Conservation (phyloP, 2,113 vertebrate genomes). For the Argyrosomus japonicus region DNA sequence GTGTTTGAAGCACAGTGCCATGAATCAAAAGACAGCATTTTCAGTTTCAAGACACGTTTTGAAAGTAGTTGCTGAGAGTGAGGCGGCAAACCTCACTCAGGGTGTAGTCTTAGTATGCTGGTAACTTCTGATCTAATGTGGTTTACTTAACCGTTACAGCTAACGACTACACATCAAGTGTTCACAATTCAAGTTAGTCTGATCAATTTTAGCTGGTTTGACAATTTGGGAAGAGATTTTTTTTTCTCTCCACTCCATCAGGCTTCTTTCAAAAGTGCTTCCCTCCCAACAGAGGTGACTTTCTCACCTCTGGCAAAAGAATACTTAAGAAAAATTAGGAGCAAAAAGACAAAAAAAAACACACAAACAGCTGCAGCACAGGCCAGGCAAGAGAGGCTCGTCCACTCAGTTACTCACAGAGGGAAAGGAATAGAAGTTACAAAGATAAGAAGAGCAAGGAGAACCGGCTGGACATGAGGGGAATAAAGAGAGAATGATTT, state of each 20-base stretch:
- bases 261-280: conserved; percentile 71
- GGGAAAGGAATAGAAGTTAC: conserved; percentile 93
- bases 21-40: conserved; percentile 9
- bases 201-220: neutral
- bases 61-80: conserved; percentile 74
- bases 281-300: conserved; percentile 4
- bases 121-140: conserved; percentile 1
- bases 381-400: conserved; percentile 83
- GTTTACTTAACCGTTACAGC: too few species aligned
- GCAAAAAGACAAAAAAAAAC: conserved; percentile 15
- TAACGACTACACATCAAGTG: too few species aligned
- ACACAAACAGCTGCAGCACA: conserved; percentile 76
- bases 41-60: conserved; percentile 64
- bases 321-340: conserved; percentile 64
- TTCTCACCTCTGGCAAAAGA: conserved; percentile 72
- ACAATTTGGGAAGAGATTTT: neutral
- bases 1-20: conserved; percentile 36
- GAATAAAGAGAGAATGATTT: conserved; percentile 87
- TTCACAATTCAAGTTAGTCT: neutral
- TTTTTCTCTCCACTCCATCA: conserved; percentile 43
- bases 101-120: conserved; percentile 17
- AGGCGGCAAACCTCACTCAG: conserved; percentile 34
- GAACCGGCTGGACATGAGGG: conserved; percentile 93
- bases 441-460: conserved; percentile 96
- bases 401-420: conserved; percentile 94